A percentile compares a stretch with the other conserved stretches of the same genome.
phyloP scores from a whole-genome alignment of 2,888 invertebrate genomes.

The Empis stercorea region DNA sequence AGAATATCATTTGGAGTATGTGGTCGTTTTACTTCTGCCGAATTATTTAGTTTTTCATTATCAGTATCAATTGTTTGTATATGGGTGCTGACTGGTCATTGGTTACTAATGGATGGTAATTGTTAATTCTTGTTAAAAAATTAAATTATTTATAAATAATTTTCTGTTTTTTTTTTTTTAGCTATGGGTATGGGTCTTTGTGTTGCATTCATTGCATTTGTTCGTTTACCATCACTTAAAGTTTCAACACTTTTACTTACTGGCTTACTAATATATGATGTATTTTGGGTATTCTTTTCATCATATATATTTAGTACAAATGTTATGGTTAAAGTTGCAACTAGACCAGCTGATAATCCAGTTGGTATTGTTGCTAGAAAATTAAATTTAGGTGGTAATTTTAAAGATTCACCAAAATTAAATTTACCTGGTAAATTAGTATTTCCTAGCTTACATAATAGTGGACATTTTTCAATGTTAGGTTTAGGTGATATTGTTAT shows the following conservation, averaged over 20 bases:
- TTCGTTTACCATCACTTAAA: constrained; percentile 88
- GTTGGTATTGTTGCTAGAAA: constrained; percentile 88
- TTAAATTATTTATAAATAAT: constrained; percentile 6
- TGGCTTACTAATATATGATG: constrained; percentile 88
- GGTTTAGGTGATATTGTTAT: constrained; percentile 80
- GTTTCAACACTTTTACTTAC: constrained; percentile 88
- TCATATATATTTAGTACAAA: constrained; percentile 97
- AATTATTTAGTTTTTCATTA: constrained; percentile 82
- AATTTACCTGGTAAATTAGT: constrained; percentile 94
- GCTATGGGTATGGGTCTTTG: constrained; percentile 98
- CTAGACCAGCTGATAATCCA: constrained; percentile 79
- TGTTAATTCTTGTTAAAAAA: not conserved
- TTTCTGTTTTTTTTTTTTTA: constrained; percentile 32
- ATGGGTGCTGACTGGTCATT: constrained; percentile 96
- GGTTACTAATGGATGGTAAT: constrained; percentile 91
- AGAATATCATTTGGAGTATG: constrained; percentile 83
- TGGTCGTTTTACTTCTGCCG: constrained; percentile 89
- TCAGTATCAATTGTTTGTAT: constrained; percentile 90
- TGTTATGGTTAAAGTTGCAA: constrained; percentile 92
- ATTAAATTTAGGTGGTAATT: constrained; percentile 79
- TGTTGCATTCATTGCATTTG: constrained; percentile 95
- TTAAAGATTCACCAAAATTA: constrained; percentile 85
- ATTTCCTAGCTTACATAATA: constrained; percentile 92
- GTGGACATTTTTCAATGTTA: constrained; percentile 95
- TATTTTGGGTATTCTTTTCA: constrained; percentile 98